Percentiles rank a stretch among this genome's conserved stretches.
Conservation (phyloP, 2,113 vertebrate genomes). For the Pseudopodoces humilis region DNA sequence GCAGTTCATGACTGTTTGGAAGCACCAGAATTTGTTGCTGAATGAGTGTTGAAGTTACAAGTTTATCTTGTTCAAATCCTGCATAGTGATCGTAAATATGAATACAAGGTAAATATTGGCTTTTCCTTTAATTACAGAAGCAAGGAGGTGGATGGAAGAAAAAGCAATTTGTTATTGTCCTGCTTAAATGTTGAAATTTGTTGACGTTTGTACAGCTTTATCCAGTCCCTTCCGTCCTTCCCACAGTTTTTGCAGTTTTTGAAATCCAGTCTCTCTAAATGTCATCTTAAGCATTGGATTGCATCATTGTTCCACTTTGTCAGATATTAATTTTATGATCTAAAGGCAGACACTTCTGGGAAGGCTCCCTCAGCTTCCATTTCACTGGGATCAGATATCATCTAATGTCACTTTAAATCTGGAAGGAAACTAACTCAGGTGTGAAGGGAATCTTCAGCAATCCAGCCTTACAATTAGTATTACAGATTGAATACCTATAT, state of each 20-base stretch:
- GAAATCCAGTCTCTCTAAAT: not conserved
- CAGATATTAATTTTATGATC: not conserved
- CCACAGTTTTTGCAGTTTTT: not conserved
- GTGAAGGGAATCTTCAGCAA: not conserved
- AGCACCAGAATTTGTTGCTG: not conserved
- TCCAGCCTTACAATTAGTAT: not conserved
- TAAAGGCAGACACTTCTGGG: not conserved
- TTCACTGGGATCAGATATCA: not conserved
- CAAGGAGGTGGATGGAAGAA: not conserved
- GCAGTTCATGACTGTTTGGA: not conserved
- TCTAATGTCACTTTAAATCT: not conserved
- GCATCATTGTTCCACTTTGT: not conserved
- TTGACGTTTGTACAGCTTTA: not conserved
- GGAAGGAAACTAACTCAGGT: not conserved
- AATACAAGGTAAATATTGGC: not conserved
- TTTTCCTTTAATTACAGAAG: not conserved
- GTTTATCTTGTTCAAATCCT: not conserved
- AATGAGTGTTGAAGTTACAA: not conserved
- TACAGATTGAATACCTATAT: fast-evolving
- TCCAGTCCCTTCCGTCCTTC: not conserved
- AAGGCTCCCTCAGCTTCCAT: not conserved
- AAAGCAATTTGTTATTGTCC: not conserved
- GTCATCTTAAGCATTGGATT: not conserved
- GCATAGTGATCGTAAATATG: not conserved
- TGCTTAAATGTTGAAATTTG: not conserved